Evolutionary conservation across 2,888 invertebrate genomes (phyloP), one percentile per base, ranked within the genome.

Genomic region (Drosophila melanocephala): DNA sequence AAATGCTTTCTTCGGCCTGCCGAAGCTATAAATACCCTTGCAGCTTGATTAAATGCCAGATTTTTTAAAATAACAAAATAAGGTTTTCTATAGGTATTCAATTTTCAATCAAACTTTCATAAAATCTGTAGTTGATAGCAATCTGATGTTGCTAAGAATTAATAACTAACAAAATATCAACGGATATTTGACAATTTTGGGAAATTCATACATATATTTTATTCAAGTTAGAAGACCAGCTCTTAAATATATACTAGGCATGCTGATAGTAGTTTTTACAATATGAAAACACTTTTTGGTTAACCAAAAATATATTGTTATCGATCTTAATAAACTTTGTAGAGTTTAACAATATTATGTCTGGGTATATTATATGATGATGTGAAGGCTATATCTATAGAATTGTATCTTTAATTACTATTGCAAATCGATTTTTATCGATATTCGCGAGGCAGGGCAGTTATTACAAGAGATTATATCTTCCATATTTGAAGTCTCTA

Each of bases 1-100:
- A 57, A 62, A 72, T 26, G 12, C 7, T 37, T 26, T 12, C n/a
- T 58, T 63, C 60, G 76, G 80, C 9, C 22, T 33, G 33, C 52
- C 80, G 67, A 32, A 62, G 39, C 0, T 60, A 26, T 0, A 35
- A 47, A 69, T 78, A 58, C 64, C 10, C 32, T 78, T 78, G 77
- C 72, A 47, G 47, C 16, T 9, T 26, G 16, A 26, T 26, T 26
- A 9, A 26, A 47, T 47, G 22, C 2, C 7, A 9, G 16, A 26
- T 22, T 26, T 4, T 7, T 4, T 0, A 9, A 26, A 9, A 26
- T 9, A 47, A 9, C 7, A 10, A 3, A 37, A 19, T 22, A 12
- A 12, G 12, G 5, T 12, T 22, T 44, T 44, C 5, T 12, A 6
- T 6, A 22, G 2, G 22, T 44, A 22, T 44, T 22, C 4, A 4